Conservation (phyloP, 2,797 vertebrate species). For the Premnoplex brunnescens region DNA sequence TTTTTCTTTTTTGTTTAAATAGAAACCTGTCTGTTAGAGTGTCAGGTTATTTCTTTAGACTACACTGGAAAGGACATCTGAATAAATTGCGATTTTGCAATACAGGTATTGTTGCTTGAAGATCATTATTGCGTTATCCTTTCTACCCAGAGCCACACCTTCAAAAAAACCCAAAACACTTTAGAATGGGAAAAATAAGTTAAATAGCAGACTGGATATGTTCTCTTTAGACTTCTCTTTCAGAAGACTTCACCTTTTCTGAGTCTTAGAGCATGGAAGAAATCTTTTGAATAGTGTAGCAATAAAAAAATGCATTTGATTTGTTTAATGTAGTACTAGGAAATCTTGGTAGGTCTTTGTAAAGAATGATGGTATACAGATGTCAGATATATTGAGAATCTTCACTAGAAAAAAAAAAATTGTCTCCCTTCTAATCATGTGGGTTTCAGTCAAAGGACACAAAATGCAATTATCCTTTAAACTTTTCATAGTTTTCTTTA, state of each 20-base stretch:
- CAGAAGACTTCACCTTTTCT: background rate
- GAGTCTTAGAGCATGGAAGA: background rate
- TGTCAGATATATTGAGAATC: background rate
- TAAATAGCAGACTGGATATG: background rate
- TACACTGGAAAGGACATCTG: conserved; percentile 37
- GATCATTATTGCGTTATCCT: conserved; percentile 21
- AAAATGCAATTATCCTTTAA: background rate
- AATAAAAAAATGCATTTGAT: background rate
- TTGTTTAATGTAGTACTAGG: conserved; percentile 5
- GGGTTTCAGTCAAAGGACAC: background rate
- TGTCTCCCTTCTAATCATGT: background rate
- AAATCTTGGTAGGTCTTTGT: background rate
- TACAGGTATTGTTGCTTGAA: conserved; percentile 43
- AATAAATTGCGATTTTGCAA: conserved; percentile 56
- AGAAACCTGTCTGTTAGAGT: conserved; percentile 40
- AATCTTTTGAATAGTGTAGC: background rate
- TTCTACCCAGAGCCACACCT: conserved; percentile 10
- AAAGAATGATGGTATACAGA: background rate
- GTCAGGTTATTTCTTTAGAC: conserved; percentile 44
- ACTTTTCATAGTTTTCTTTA: background rate
- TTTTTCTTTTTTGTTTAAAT: conserved; percentile 30
- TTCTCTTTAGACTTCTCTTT: background rate
- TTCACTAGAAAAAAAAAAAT: background rate
- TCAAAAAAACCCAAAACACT: background rate
- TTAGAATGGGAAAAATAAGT: background rate